Evolutionary conservation across 2,797 vertebrate species (phyloP), one percentile per base, ranked within the genome.

Genomic region (Sebastes cheni): DNA sequence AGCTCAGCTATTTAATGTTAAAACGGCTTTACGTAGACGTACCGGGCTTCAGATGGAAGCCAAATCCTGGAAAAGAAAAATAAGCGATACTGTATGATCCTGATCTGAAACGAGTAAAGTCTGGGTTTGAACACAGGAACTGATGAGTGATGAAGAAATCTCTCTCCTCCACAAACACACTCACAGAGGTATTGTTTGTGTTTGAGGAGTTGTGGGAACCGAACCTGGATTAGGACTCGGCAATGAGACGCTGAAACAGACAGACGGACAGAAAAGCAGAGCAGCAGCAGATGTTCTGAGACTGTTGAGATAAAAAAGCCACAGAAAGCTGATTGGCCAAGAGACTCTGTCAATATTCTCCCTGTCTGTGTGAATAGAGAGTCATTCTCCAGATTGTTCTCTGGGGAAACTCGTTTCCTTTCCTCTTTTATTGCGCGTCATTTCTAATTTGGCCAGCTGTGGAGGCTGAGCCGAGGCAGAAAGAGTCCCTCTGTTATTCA

Each of bases 251-350:
- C 12, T 10, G 58, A 42, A 6, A 32, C 68, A 50, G 64, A n/a
- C 52, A 60, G 59, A 62, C 8, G 5, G 30, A 39, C 36, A 39
- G 36, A 39, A 39, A 39, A 39, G 3, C 14, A 9, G 30, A 75
- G 66, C 9, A 59, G 77, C 72, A 82, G 52, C 82, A 86, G 84
- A 82, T 88, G 87, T 77, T 86, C 54, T 52, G 65, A 77, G 76
- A 11, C 65, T 0, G 4, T 13, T 42, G 39, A 42, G 39, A 14
- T 42, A 42, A 42, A 42, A 42, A 14, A 42, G 39, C 39, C 39
- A 14, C 42, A 34, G 0, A 62, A 4, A 67, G 81, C 72, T 79
- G 82, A 80, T 80, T 80, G 69, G 70, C 82, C 42, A 6, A 46
- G 14, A 46, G 42, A 46, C 42, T 42, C 39, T 72, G 46, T 80